A percentile compares a stretch with the other conserved stretches of the same genome.
Evolutionary conservation across 2,888 invertebrate genomes (phyloP).

Genomic region (Spilosoma lubricipeda): DNA sequence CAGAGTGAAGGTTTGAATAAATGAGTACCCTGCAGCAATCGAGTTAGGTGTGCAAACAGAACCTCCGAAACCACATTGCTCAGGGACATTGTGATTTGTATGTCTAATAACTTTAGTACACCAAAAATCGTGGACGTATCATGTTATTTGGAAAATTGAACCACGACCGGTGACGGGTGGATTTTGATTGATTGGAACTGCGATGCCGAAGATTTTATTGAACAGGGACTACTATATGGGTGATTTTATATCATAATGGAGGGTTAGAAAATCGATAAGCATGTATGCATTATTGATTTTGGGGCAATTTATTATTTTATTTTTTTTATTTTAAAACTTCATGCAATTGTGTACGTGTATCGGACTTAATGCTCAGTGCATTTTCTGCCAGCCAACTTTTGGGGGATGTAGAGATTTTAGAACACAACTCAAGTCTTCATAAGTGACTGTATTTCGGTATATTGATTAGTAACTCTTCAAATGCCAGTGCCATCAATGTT

Average conservation of each 20-base stretch:
- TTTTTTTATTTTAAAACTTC: no score
- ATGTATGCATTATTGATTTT: background rate
- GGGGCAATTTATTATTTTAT: background rate
- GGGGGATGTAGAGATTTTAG: background rate
- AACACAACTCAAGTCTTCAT: no score
- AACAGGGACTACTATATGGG: background rate
- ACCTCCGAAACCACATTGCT: constrained; percentile 46
- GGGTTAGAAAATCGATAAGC: background rate
- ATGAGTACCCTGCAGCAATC: constrained; percentile 68
- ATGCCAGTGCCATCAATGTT: no score
- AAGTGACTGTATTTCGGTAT: no score
- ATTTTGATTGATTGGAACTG: constrained; percentile 9
- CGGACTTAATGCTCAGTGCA: no score
- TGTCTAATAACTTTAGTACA: constrained; percentile 45
- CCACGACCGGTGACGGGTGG: background rate
- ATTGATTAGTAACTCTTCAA: no score
- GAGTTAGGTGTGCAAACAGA: constrained; percentile 66
- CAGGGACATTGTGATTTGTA: constrained; percentile 45
- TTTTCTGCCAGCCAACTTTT: no score
- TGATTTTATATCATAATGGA: background rate
- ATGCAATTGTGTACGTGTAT: no score
- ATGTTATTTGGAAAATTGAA: background rate
- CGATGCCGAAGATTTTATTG: background rate
- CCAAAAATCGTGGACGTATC: constrained; percentile 34
- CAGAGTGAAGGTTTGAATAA: constrained; percentile 67